Percentiles rank a stretch among this genome's conserved stretches.
These are phyloP conservation scores for Acanthurus tractus DNA, from an alignment of 2,797 vertebrate species.

Conservation along the genomic window DNA sequence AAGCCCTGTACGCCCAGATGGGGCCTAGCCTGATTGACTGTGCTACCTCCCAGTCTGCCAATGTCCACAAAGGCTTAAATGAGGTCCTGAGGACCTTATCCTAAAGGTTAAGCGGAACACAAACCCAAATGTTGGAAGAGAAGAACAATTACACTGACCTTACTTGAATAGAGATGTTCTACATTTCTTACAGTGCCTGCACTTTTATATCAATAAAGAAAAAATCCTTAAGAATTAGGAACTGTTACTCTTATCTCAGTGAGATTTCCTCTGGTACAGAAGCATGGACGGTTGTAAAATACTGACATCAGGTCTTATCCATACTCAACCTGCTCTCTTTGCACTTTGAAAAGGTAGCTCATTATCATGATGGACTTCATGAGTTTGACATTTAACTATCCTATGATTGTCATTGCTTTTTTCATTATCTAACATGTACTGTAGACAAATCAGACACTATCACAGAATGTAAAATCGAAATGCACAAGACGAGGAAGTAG, in stretches of 20 bases:
- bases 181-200: constrained; percentile 85
- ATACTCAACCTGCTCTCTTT: constrained; percentile 80
- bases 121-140: constrained; percentile 52
- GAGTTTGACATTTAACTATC: constrained; percentile 55
- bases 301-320: constrained; percentile 75
- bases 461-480: constrained; percentile 81
- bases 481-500: constrained; percentile 77
- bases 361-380: constrained; percentile 62
- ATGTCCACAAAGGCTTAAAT: constrained; percentile 87
- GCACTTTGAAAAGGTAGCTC: constrained; percentile 85
- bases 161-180: constrained; percentile 80
- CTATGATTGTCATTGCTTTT: constrained; percentile 59
- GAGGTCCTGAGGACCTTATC: constrained; percentile 84
- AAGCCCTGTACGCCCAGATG: constrained; percentile 90
- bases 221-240: constrained; percentile 63
- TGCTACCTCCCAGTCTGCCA: constrained; percentile 87
- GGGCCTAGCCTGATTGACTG: constrained; percentile 84
- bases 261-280: constrained; percentile 71
- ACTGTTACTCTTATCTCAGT: constrained; percentile 72
- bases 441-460: constrained; percentile 74
- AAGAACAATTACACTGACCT: constrained; percentile 71
- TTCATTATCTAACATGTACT: constrained; percentile 72
- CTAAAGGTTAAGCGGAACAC: constrained; percentile 56
- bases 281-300: constrained; percentile 55
- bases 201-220: constrained; percentile 78